Evolutionary conservation across 2,888 invertebrate species (phyloP), one percentile per base, ranked within the genome.

Genomic region (Mythimna impura): DNA sequence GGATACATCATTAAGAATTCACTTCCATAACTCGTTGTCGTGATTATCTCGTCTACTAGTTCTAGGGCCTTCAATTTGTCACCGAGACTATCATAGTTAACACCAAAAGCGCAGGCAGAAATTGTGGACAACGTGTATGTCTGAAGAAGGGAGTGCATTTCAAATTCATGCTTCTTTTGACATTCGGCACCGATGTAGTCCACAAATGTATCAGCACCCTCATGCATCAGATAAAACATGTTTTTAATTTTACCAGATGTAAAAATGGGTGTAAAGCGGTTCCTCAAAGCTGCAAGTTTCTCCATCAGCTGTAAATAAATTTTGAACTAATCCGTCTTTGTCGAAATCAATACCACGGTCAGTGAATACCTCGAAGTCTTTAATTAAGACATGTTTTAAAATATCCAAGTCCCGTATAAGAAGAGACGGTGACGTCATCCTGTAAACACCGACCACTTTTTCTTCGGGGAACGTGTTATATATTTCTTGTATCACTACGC

Each of bases 171-270:
- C 3, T 82, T 58, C 4, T 78, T 54, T 0, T 76, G 54, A 5
- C 79, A 74, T 55, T 87, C 20, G 0, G 66, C 62, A 5, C 81
- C 75, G 0, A 93, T 22, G 64, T 90, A 81, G 0, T 90, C 73
- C 3, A 89, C 40, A 52, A 92, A 91, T 9, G 80, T 78, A 10
- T 93, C 85, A 34, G 87, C 90, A 4, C 88, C 85, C 57, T 91
- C 90, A 20, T 76, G 73, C 43, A 94, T 81, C 36, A 93, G 65
- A 77, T 90, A 81, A 30, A 91, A 85, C 93, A 94, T 93, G 54
- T 90, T 91, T 75, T 90, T 93, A 25, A 93, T 77, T 84, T 94
- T 94, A 5, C 91, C 90, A 0, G 93, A 87, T 5, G 92, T 92
- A 66, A 94, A 94, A 20, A 93, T 80, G 0, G 93, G 92, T 1